Base-by-base conservation (phyloP, 1,140 invertebrate genomes). In the Micrasema minimum region DNA sequence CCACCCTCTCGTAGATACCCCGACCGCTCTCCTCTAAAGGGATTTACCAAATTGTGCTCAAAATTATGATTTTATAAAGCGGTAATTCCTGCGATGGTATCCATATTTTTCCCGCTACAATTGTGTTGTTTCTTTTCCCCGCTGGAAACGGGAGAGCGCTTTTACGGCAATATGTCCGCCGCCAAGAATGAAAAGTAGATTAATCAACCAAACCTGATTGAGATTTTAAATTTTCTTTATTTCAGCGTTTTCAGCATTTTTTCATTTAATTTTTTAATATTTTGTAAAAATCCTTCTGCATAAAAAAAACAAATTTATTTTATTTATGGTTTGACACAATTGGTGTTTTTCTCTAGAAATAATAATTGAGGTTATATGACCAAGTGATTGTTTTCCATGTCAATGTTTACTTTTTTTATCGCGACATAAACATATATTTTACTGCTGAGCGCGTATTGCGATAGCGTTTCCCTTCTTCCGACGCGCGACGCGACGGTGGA, bases 31-130 rank as follows among this genome's bases (percentile, higher is more conserved):
- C 20, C 41, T 10, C 6, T 31, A 22, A 22, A 48, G 59, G 59
- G 65, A 64, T 64, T 43, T 23, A 46, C 57, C 57, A 69, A 64
- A 69, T 69, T 69, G 48, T 51, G 67, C 67, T 64, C 57, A 48
- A 64, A 69, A 64, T 69, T 69, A 69, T 69, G 67, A 43, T 69
- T 59, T 69, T 59, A 35, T 43, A 53, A 69, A 62, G 55, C 57
- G 57, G 38, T 12, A 37, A 20, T 57, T 57, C 46, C 66, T 46
- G 59, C 43, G 22, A 64, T 20, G 66, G 31, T 41, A 20, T 62
- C 46, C 66, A 69, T 69, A 69, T 69, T 69, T 69, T 69, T 62
- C 57, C 67, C 45, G 57, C 67, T 31, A 26, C 41, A 50, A 55
- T 69, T 62, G 45, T 62, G 59, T 69, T 62, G 57, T 38, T 48